phyloP scores from a whole-genome alignment of 1,140 invertebrate genomes.

The Trichoplusia ni region DNA sequence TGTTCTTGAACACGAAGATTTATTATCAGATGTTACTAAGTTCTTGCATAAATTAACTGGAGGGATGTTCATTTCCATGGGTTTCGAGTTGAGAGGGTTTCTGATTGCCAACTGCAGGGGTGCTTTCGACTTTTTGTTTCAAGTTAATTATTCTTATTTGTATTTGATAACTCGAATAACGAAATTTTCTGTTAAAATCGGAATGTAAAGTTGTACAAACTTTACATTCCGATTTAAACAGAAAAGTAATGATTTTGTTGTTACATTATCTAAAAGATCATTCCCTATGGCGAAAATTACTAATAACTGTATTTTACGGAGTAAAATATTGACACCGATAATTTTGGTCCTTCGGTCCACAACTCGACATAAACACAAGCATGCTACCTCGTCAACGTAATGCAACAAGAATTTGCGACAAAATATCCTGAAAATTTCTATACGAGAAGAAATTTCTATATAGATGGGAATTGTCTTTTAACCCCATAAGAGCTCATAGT shows the following conservation, averaged over 20 bases:
- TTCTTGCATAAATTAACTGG: conserved; percentile 7
- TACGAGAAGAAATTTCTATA: too few species aligned
- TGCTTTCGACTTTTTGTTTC: neutral
- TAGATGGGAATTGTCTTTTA: too few species aligned
- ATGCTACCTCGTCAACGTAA: too few species aligned
- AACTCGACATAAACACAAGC: too few species aligned
- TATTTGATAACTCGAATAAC: too few species aligned
- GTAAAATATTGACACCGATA: neutral
- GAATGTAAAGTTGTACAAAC: too few species aligned
- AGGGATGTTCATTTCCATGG: neutral
- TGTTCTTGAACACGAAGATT: neutral
- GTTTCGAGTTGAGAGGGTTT: neutral
- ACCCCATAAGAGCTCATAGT: too few species aligned
- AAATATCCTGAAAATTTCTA: too few species aligned
- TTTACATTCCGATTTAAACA: too few species aligned
- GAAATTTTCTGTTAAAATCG: too few species aligned
- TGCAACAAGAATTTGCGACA: too few species aligned
- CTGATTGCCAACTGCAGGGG: neutral
- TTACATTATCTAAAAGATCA: neutral
- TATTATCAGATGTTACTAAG: neutral
- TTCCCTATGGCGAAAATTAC: neutral
- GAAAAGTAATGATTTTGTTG: neutral
- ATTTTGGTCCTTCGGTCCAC: too few species aligned
- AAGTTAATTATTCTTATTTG: neutral
- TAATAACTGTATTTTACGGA: neutral